phyloP scores from a whole-genome alignment of 2,888 invertebrate species.

The Nemoura dubitans region DNA sequence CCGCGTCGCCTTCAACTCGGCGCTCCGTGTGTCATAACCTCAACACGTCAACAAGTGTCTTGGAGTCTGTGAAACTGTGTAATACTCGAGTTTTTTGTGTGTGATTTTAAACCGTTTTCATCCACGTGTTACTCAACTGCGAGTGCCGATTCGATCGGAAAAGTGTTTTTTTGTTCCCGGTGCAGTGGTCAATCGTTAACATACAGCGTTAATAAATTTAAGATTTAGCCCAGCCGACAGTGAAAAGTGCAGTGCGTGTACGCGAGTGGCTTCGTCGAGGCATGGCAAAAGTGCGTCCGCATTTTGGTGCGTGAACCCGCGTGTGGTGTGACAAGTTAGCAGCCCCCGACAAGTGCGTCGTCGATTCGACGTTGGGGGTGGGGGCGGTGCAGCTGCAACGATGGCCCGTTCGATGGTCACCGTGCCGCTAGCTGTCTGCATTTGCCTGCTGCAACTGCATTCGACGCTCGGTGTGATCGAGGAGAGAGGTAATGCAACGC shows the following conservation, averaged over 20 bases:
- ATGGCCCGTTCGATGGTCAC: background rate
- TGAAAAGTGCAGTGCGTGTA: background rate
- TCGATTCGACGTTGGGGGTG: background rate
- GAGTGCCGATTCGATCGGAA: no score
- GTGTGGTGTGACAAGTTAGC: no score
- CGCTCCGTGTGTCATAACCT: no score
- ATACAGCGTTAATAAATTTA: background rate
- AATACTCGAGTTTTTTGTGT: no score
- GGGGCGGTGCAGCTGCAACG: background rate
- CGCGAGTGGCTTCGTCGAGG: background rate
- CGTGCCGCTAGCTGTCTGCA: background rate
- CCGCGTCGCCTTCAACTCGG: background rate
- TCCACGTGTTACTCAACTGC: no score
- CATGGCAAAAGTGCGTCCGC: background rate
- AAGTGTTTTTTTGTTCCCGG: no score
- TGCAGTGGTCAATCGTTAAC: no score
- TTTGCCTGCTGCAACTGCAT: background rate
- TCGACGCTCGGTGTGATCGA: background rate
- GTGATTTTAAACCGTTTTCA: no score
- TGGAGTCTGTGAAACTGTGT: no score
- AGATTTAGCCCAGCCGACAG: background rate
- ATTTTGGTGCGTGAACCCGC: no score
- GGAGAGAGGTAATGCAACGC: constrained; percentile 2
- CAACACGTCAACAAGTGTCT: no score
- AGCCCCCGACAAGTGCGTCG: background rate